Evolutionary conservation across 2,797 vertebrate genomes (phyloP).

Genomic region (Furcifer pardalis): DNA sequence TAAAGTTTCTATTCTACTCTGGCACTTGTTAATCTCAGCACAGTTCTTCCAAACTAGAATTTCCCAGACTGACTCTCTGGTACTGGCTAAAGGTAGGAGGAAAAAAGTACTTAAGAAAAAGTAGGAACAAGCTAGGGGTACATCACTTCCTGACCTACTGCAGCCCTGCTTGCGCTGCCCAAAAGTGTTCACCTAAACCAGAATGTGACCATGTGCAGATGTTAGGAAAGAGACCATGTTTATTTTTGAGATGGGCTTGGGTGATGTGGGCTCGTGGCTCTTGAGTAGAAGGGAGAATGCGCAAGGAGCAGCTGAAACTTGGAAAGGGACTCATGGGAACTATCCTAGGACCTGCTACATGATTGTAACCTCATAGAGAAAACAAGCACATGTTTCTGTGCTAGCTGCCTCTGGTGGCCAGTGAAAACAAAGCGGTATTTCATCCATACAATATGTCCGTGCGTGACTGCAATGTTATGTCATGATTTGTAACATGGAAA

Average conservation of each 20-base stretch:
- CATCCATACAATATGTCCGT: too few relatives aligned
- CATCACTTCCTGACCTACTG: too few relatives aligned
- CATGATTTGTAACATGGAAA: background rate
- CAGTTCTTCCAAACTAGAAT: constrained; percentile 9
- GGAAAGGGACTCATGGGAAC: background rate
- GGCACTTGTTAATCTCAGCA: constrained; percentile 1
- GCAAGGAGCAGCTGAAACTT: background rate
- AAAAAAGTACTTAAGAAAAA: background rate
- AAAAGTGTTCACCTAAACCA: background rate
- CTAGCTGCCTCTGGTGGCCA: too few relatives aligned
- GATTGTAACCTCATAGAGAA: background rate
- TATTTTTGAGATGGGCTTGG: background rate
- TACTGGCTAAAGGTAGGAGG: background rate
- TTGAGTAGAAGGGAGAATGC: background rate
- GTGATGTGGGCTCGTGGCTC: background rate
- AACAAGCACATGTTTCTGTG: background rate
- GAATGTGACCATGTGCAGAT: background rate
- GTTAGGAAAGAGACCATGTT: background rate
- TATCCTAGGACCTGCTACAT: background rate
- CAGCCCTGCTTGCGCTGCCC: background rate
- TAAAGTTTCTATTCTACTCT: background rate
- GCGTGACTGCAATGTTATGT: background rate
- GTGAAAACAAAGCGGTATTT: background rate
- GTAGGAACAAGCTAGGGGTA: background rate
- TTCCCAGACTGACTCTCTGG: background rate